Conservation (phyloP, 2,113 vertebrate species). For the Sprattus sprattus region DNA sequence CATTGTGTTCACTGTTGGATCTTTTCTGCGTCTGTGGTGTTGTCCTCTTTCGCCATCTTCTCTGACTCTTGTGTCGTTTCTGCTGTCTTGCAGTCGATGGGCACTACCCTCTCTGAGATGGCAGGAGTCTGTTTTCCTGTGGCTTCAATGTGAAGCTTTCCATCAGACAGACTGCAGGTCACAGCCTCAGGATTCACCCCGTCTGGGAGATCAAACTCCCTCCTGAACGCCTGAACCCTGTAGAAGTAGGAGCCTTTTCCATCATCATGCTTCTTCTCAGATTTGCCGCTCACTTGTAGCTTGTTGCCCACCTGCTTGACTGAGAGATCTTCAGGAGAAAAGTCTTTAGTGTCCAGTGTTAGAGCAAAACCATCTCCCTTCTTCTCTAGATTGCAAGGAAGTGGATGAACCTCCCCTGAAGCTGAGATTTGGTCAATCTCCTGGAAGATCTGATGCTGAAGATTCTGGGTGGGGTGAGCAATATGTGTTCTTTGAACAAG, state of each 20-base stretch:
- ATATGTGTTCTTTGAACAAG: too few species aligned
- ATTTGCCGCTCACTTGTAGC: conserved; percentile 39
- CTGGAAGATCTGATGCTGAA: background rate
- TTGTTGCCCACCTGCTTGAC: conserved; percentile 43
- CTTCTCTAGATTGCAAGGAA: conserved; percentile 29
- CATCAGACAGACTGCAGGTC: conserved; percentile 42
- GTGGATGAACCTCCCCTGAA: background rate
- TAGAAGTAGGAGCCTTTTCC: conserved; percentile 37
- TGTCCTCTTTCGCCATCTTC: too few species aligned
- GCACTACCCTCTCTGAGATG: conserved; percentile 18
- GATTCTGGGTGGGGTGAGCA: background rate
- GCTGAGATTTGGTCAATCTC: background rate
- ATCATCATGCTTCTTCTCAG: conserved; percentile 40
- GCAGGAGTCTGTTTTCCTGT: background rate
- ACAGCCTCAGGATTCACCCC: conserved; percentile 37
- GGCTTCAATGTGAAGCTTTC: conserved; percentile 55
- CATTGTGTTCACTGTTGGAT: background rate
- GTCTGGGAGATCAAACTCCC: conserved; percentile 40
- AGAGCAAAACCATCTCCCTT: conserved; percentile 32
- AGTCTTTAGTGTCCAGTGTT: conserved; percentile 43
- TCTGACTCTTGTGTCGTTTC: too few species aligned
- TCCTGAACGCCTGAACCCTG: conserved; percentile 38
- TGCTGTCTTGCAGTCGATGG: conserved; percentile 11
- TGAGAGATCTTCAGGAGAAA: conserved; percentile 39
- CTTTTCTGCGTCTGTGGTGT: background rate